Evolutionary conservation across 2,888 invertebrate genomes (phyloP), one percentile per base, ranked within the genome.

Genomic region (Parapristionchus giblindavisi): DNA sequence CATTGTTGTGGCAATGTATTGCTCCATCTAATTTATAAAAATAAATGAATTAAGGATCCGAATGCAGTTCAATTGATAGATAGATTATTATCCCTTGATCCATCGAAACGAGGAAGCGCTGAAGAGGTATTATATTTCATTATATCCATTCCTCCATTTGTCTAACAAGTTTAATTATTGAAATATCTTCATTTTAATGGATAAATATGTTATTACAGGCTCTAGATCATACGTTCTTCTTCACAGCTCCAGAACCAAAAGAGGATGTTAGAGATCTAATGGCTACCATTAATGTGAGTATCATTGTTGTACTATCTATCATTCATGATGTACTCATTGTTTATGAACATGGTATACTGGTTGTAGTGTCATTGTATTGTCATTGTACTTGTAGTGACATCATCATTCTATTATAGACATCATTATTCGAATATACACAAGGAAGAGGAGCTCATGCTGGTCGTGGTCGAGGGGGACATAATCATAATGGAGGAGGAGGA

Each of bases 141-240:
- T 58, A 14, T n/a, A 29, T 32, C 34, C 11, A 1, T 32, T 58
- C 11, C 6, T 29, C 34, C n/a, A n/a, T n/a, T n/a, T n/a, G n/a
- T n/a, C n/a, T n/a, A n/a, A n/a, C n/a, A n/a, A n/a, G n/a, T n/a
- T n/a, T n/a, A n/a, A n/a, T n/a, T n/a, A n/a, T n/a, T n/a, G n/a
- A n/a, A n/a, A n/a, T n/a, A n/a, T 54, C n/a, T 1, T 36, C 17
- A n/a, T 40, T 63, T 24, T 40, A 38, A 40, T 38, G 3, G 24
- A 24, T 40, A 24, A 4, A 1, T 29, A 27, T 14, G 17, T 32
- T 70, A 40, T 32, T 36, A 54, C 40, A 72, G 36, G 83, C 83
- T 3, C 89, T 99, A 1, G 95, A 96, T 90, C 97, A 99, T 88
- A 95, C 96, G 88, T 99, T 98, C 90, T 99, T 99, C 90, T 99